Conservation (phyloP, 2,888 invertebrate genomes). For the Drosophila siamana region DNA sequence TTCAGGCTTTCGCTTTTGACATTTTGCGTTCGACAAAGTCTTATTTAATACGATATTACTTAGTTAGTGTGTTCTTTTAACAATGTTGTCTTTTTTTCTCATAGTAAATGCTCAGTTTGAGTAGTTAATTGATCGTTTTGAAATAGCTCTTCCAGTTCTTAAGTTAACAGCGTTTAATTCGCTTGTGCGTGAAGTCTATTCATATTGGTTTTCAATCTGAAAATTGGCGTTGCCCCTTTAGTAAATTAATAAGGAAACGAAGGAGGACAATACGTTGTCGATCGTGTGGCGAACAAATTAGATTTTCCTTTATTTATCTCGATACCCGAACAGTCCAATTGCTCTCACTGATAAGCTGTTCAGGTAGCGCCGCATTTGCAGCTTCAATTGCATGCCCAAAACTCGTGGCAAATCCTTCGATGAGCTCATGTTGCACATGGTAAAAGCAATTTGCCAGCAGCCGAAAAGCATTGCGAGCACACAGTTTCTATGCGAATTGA, state of each 20-base stretch:
- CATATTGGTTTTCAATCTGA: background rate
- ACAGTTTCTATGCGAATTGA: background rate
- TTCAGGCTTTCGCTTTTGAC: background rate
- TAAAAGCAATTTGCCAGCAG: conserved; percentile 13
- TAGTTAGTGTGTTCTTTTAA: background rate
- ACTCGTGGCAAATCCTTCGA: background rate
- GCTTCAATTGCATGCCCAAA: background rate
- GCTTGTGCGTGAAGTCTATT: background rate
- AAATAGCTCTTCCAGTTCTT: background rate
- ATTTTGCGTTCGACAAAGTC: background rate
- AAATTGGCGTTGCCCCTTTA: too few species aligned
- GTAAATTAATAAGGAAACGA: too few species aligned
- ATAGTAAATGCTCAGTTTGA: background rate
- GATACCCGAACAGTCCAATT: background rate
- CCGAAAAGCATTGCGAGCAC: background rate
- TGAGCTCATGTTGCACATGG: conserved; percentile 3
- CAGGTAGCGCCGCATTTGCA: background rate
- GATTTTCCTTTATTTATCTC: background rate
- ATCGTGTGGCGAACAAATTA: background rate
- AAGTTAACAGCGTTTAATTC: background rate
- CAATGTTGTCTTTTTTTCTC: background rate
- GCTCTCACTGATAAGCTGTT: background rate
- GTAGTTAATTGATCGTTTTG: conserved; percentile 4
- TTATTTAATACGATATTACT: background rate
- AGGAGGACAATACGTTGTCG: too few species aligned